phyloP scores from a whole-genome alignment of 2,888 invertebrate species.

The Melikaiella ostensackeni region DNA sequence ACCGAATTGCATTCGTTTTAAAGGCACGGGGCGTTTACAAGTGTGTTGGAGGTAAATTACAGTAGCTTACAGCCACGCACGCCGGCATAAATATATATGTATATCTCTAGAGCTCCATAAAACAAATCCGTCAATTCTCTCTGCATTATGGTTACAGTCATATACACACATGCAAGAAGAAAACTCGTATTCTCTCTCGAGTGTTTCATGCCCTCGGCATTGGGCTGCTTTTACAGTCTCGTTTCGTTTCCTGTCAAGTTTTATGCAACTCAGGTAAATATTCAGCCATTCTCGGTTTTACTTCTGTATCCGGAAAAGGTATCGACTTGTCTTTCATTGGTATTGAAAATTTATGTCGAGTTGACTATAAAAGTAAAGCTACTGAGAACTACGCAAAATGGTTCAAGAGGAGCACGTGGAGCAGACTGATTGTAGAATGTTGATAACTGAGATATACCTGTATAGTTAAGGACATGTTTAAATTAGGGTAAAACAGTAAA shows the following conservation, averaged over 20 bases:
- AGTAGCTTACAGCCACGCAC: not conserved
- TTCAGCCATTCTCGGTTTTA: not conserved
- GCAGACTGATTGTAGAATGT: too few relatives aligned
- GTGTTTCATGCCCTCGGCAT: constrained; percentile 2
- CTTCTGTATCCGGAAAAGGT: not conserved
- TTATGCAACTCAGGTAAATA: constrained; percentile 32
- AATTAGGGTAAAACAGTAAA: too few relatives aligned
- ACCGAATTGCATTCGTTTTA: not conserved
- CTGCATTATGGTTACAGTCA: constrained; percentile 42
- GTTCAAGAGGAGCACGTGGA: not conserved
- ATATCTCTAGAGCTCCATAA: constrained; percentile 42
- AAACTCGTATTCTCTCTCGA: not conserved
- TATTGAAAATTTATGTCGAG: not conserved
- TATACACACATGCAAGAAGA: constrained; percentile 9
- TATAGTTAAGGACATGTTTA: too few relatives aligned
- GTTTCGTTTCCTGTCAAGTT: constrained; percentile 44
- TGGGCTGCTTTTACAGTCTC: constrained; percentile 38
- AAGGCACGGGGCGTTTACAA: not conserved
- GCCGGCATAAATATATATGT: not conserved
- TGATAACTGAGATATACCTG: too few relatives aligned
- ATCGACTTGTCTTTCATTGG: not conserved
- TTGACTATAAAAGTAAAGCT: not conserved
- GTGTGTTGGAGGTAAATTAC: not conserved
- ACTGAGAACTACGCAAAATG: not conserved
- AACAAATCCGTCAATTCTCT: constrained; percentile 50